Evolutionary conservation across 2,797 vertebrate species (phyloP).

Genomic region (Sarcophilus harrisii): DNA sequence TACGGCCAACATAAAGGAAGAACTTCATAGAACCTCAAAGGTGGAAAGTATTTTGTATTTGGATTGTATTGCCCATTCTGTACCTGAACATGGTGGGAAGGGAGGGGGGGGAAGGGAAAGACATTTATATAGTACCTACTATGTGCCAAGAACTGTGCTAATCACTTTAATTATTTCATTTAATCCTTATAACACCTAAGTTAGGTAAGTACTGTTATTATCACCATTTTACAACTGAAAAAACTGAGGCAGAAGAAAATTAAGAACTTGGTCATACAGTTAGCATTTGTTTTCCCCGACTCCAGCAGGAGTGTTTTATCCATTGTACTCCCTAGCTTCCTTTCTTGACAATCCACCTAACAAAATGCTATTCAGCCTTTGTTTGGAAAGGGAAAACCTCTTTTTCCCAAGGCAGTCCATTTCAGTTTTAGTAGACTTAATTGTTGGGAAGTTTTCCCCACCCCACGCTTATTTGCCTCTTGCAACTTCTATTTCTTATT

Average conservation of each 20-base stretch:
- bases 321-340: background rate
- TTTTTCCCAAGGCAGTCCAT: background rate
- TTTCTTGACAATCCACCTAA: background rate
- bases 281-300: background rate
- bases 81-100: background rate
- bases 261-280: background rate
- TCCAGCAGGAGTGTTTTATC: background rate
- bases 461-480: background rate
- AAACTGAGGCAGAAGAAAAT: background rate
- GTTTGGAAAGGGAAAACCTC: background rate
- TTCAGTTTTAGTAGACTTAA: background rate
- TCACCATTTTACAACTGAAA: background rate
- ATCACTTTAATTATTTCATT: background rate
- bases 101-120: background rate
- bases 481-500: background rate
- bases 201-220: background rate
- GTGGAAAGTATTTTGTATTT: no score
- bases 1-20: no score
- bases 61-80: background rate
- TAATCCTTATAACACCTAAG: background rate
- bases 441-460: background rate
- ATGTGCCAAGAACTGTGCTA: background rate
- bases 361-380: background rate
- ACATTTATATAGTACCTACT: background rate
- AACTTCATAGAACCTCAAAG: no score